These are phyloP conservation scores for Cyclura pinguis DNA, from an alignment of 2,797 vertebrate species.

Conservation along the genomic window DNA sequence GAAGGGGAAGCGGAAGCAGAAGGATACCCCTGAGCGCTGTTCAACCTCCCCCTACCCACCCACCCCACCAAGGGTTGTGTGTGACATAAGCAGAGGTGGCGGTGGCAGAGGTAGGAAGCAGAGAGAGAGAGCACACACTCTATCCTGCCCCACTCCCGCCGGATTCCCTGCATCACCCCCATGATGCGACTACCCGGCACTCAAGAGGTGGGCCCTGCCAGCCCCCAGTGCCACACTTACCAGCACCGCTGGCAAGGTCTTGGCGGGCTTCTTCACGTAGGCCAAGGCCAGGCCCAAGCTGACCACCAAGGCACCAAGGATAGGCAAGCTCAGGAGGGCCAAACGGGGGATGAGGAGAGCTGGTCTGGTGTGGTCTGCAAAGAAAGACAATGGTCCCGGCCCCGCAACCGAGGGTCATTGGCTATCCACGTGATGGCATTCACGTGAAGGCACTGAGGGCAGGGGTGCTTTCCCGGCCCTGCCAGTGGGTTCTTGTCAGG, in stretches of 20 bases:
- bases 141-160: too few relatives aligned
- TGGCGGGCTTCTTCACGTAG: conserved; percentile 66
- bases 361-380: conserved; percentile 49
- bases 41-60: background rate
- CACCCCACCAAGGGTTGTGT: background rate
- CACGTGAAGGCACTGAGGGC: too few relatives aligned
- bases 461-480: background rate
- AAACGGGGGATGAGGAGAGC: rapidly evolving
- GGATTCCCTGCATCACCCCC: too few relatives aligned
- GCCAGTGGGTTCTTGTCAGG: background rate
- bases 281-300: conserved; percentile 48
- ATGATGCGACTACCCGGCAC: background rate
- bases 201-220: background rate
- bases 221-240: conserved; percentile 61
- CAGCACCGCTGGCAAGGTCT: conserved; percentile 69
- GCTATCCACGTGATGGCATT: too few relatives aligned
- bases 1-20: too few relatives aligned
- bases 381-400: rapidly evolving
- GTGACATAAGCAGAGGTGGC: too few relatives aligned
- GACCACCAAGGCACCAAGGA: conserved; percentile 56
- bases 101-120: too few relatives aligned
- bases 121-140: too few relatives aligned
- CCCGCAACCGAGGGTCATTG: background rate
- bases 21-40: too few relatives aligned
- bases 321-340: conserved; percentile 20